Evolutionary conservation across 2,888 invertebrate species (phyloP), one percentile per base, ranked within the genome.

Genomic region (Bombylius discolor): DNA sequence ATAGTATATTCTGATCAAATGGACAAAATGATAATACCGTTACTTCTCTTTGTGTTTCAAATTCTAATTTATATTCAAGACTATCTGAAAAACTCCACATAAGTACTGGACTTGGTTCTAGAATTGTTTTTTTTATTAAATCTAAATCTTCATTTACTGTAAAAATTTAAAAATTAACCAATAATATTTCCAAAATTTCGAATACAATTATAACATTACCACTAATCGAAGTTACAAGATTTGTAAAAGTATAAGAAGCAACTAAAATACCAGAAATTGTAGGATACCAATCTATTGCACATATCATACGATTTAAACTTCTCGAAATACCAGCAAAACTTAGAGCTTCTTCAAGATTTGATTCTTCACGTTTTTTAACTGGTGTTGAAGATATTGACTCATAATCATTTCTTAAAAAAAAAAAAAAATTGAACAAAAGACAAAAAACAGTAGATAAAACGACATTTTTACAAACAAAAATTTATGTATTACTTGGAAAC

Each of bases 1-100:
- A 65, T 34, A 89, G 67, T 51, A 87, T 67, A 66, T 85, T 84
- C 58, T 81, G 81, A 65, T 87, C 76, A 59, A 79, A 80, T 1
- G 85, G 85, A 65, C 85, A 87, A 68, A 85, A 84, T 1, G 83
- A 79, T 11, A 88, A 68, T 1, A 76, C 70, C 42, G 80, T 80
- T 0, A 87, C 80, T 71, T 85, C 84, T 47, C 84, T 76, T 0
- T 82, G 79, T 5, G 83, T 76, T 67, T 85, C 81, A 53, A 89
- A 77, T 62, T 82, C 79, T 47, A 89, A 70, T 72, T 85, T 87
- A 31, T 85, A 85, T 34, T 79, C 73, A 4, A 89, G 71, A 55
- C 80, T 81, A 62, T 89, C 87, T 36, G 78, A 76, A 60, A 87
- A 84, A 61, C 85, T 85, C 88, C 89, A 89, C 61, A 88, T 77